These are phyloP conservation scores for Drosophila robusta DNA, from an alignment of 2,888 invertebrate genomes.

Conservation along the genomic window DNA sequence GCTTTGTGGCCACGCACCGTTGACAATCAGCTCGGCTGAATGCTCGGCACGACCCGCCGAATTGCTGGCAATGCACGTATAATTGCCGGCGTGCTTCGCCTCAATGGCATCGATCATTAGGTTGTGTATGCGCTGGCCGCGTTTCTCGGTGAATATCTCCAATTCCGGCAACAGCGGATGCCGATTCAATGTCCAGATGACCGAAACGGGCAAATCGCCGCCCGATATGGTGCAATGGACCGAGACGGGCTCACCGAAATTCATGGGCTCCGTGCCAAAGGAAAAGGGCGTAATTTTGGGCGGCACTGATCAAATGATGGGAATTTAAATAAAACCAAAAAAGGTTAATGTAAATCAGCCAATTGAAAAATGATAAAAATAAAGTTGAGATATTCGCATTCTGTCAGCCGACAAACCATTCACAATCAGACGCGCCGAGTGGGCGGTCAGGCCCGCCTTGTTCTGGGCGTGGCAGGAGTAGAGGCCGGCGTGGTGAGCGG, in stretches of 20 bases:
- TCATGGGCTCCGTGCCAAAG: constrained; percentile 90
- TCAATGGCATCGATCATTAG: constrained; percentile 89
- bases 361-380: neutral
- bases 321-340: constrained; percentile 3
- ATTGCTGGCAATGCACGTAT: constrained; percentile 91
- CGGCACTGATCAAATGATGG: constrained; percentile 64
- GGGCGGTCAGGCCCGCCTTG: constrained; percentile 87
- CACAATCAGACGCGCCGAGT: constrained; percentile 87
- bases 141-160: constrained; percentile 83
- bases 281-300: constrained; percentile 89
- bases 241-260: constrained; percentile 88
- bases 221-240: constrained; percentile 89
- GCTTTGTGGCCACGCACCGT: constrained; percentile 87
- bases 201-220: constrained; percentile 92
- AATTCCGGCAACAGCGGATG: constrained; percentile 83
- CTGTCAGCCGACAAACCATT: constrained; percentile 85
- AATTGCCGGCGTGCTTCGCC: constrained; percentile 90
- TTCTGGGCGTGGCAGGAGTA: constrained; percentile 90
- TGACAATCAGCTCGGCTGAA: constrained; percentile 90
- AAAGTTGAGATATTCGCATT: neutral
- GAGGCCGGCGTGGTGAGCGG: constrained; percentile 87
- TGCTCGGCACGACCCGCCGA: constrained; percentile 89
- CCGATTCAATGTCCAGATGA: constrained; percentile 90
- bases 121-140: constrained; percentile 86
- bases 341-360: constrained; percentile 11